phyloP scores from a whole-genome alignment of 1,140 invertebrate species.

The Lepidotrigona ventralis region DNA sequence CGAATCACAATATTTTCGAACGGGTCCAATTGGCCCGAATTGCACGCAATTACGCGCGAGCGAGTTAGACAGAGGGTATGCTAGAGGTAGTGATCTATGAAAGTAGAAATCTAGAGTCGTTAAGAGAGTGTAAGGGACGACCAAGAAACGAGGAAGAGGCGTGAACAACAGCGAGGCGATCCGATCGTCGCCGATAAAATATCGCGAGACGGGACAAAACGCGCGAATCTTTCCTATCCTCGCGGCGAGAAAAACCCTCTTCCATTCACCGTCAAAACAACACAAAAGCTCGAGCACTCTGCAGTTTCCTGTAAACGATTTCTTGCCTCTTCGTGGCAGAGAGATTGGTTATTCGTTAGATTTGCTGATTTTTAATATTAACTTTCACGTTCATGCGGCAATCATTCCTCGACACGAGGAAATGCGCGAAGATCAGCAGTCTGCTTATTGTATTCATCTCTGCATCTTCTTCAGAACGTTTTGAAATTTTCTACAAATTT shows the following conservation, averaged over 20 bases:
- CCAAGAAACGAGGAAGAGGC: slow-evolving; percentile 41
- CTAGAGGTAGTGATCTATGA: background rate
- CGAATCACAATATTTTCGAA: background rate
- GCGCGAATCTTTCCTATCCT: background rate
- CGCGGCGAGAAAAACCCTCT: background rate
- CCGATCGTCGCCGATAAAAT: slow-evolving; percentile 61
- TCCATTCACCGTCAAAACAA: slow-evolving; percentile 42
- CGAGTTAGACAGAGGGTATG: background rate
- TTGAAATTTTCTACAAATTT: background rate
- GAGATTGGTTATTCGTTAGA: background rate
- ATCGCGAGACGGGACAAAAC: slow-evolving; percentile 55
- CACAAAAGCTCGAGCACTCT: background rate
- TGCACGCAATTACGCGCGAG: background rate
- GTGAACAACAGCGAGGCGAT: slow-evolving; percentile 51
- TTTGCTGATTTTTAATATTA: too few relatives aligned
- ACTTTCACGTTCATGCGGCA: too few relatives aligned
- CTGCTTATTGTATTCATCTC: background rate
- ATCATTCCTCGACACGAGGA: too few relatives aligned
- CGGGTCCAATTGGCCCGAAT: background rate
- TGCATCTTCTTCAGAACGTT: background rate
- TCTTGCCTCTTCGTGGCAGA: background rate
- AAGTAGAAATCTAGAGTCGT: background rate
- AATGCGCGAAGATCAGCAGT: too few relatives aligned
- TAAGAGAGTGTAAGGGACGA: background rate
- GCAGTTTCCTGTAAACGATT: slow-evolving; percentile 22